Base-by-base conservation (phyloP, 2,888 invertebrate species). In the Athrips mouffetella region DNA sequence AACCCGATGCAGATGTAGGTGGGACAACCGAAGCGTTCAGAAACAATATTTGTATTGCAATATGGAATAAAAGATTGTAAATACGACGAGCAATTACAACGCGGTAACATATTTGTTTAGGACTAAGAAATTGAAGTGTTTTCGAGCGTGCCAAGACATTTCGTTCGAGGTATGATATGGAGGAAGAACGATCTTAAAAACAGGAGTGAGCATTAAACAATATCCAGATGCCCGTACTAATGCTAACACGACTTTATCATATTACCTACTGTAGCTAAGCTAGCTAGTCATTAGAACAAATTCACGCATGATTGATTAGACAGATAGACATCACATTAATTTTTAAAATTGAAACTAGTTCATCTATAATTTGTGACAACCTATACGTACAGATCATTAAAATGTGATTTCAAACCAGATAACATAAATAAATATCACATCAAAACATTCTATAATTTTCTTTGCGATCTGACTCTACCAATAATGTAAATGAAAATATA, bases 1-100 rank as follows among this genome's bases (percentile, higher is more conserved):
- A 57, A 65, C 55, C 21, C 63, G 75, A 67, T 76, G 64, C 78
- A 74, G 81, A 78, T 82, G 84, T 76, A 82, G 74, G 80, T 81
- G 79, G 75, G 76, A 78, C 78, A 82, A 77, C 67, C 73, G 83
- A 86, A 78, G 85, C 81, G 78, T 82, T 69, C 72, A 81, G 76
- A 78, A 75, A 79, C 78, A 88, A 88, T 85, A 87, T 88, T 88
- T 83, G 77, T 76, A 73, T 76, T 70, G 72, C 76, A 73, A 84
- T 86, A 85, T 76, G 86, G 85, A 85, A 88, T 88, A 87, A 87
- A 88, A 87, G 79, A 75, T 71, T 72, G 86, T 81, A 85, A 86
- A 88, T 76, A 86, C 73, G 64, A 76, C 71, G 69, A 82, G 85
- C 87, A 88, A 88, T 88, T 88, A 88, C 83, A 78, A 76, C 76